Base-by-base conservation (phyloP, 1,140 invertebrate genomes). In the Sycophila sp. region DNA sequence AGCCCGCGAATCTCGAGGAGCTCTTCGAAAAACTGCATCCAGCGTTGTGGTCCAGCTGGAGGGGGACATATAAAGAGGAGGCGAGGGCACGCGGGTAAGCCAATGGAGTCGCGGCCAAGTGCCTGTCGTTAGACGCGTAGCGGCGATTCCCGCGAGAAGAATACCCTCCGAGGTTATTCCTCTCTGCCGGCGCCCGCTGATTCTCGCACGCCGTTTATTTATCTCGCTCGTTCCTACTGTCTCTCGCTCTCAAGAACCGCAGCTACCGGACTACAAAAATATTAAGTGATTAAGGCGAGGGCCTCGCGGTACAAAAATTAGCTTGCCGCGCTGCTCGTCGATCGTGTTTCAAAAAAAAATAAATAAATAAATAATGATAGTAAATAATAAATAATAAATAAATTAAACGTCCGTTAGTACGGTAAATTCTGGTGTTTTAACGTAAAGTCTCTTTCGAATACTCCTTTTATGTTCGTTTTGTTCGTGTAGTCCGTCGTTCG, bases 131-230 rank as follows among this genome's bases (percentile, higher is more conserved):
- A 55, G 24, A 36, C 28, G 47, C 32, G 15, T 17, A 36, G 11
- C 34, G 49, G 60, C 19, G 36, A 55, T 68, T 58, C 28, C 15
- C 30, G 38, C 45, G 26, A 45, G 19, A 47, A 45, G 40, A 56
- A 22, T 53, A 40, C 32, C 7, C n/a, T 32, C n/a, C 34, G 34
- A 62, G 11, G 47, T 42, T 62, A 68, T 69, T 53, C 32, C 34
- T 47, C 45, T 63, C 60, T 56, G 32, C 42, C 62, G 32, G 11
- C 36, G 32, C 55, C 4, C 17, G 7, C 34, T 11, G 17, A 7
- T n/a, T 49, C 56, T 47, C 40, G 19, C 45, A 15, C n/a, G 17
- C 17, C 30, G n/a, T 19, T 58, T 2, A 13, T 30, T 55, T 55
- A 15, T 26, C 28, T 55, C 51, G 28, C 4, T 6, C 19, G 28